Base-by-base conservation (phyloP, 2,888 invertebrate species). In the Formica aserva region DNA sequence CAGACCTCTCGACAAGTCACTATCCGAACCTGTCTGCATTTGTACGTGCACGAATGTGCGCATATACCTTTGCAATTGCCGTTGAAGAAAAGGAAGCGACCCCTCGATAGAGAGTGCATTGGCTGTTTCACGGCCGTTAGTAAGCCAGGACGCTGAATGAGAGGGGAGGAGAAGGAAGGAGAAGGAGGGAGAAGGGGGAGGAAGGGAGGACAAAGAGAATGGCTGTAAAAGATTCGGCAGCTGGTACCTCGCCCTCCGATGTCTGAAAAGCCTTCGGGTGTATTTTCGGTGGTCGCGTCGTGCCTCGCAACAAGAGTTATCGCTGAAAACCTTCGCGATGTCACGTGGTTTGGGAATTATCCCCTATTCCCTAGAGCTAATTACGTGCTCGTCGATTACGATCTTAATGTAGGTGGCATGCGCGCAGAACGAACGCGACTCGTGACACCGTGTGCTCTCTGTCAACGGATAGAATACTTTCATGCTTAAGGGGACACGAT, bases 171-270 rank as follows among this genome's bases (percentile, higher is more conserved):
- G 4, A 8, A 8, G n/a, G 35, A 5, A 6, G 6, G 32, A 6
- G 6, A 5, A 5, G 5, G 32, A n/a, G 55, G 62, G 1, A 9
- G 38, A 8, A 22, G 26, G 22, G 18, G n/a, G 22, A 41, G n/a
- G 66, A 45, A 78, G 71, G 69, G 67, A 15, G 60, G 78, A 85
- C 87, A 87, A 85, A 85, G 84, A 82, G 62, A 81, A 66, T 18
- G 86, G 78, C 82, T 77, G 76, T 83, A 85, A 86, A 90, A 89
- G 86, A 90, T 90, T 86, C 83, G 89, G 85, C 90, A 90, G 90
- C 90, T 90, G 90, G 89, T 80, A 71, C 85, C 75, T 80, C 63
- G 72, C 18, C 74, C 69, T 38, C 62, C 75, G 38, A 15, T 15
- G 76, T 81, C 48, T 72, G 62, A 77, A 81, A 85, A 74, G 65